phyloP scores from a whole-genome alignment of 1,140 invertebrate genomes.

The Acyrthosiphon pisum region DNA sequence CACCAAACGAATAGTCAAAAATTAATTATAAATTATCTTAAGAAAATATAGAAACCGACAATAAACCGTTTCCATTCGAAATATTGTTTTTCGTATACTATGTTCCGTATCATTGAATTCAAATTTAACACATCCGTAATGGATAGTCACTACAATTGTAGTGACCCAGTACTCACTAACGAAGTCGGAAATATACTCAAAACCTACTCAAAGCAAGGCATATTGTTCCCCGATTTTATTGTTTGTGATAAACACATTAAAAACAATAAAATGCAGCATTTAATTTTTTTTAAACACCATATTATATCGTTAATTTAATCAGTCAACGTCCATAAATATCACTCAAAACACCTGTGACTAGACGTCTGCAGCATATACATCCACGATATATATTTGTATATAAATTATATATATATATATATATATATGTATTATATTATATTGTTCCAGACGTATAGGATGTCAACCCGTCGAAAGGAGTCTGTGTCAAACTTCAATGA shows the following conservation, averaged over 20 bases:
- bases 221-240: no score
- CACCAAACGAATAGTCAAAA: background rate
- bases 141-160: no score
- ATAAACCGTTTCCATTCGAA: background rate
- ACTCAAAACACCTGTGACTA: background rate
- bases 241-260: background rate
- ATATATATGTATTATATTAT: background rate
- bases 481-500: background rate
- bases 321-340: background rate
- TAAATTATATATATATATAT: background rate
- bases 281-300: background rate
- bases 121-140: no score
- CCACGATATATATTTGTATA: no score
- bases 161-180: no score
- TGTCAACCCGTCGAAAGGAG: background rate
- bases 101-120: no score
- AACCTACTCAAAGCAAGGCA: background rate
- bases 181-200: no score
- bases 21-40: no score
- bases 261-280: background rate
- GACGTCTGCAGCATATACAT: background rate
- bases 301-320: background rate
- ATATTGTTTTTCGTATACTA: background rate
- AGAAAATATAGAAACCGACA: background rate
- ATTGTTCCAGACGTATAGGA: background rate